Conservation (phyloP, 2,888 invertebrate species). For the Sinotaia quadrata region DNA sequence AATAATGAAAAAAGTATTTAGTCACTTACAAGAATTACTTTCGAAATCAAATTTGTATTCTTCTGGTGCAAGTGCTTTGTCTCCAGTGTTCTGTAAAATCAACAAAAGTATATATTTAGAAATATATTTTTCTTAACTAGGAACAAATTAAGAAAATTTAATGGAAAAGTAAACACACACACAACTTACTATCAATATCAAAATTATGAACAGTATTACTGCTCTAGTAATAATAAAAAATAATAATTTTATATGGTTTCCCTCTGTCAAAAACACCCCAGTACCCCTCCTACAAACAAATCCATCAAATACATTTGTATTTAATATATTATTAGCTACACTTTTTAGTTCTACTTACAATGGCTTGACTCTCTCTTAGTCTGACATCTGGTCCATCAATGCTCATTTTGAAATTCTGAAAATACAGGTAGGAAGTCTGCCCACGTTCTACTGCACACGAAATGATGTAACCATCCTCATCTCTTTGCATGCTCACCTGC, state of each 20-base stretch:
- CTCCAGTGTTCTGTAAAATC: constrained; percentile 2
- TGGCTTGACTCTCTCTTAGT: constrained; percentile 12
- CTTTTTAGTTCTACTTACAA: constrained; percentile 15
- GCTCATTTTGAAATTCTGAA: constrained; percentile 37
- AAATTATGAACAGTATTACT: neutral
- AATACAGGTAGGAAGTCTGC: constrained; percentile 37
- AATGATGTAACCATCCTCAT: constrained; percentile 20
- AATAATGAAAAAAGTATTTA: neutral
- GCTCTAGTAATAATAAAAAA: neutral
- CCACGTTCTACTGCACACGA: constrained; percentile 38
- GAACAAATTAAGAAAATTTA: neutral
- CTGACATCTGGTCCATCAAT: constrained; percentile 32
- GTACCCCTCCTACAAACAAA: neutral
- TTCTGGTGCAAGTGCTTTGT: neutral
- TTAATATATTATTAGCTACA: neutral
- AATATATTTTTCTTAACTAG: neutral
- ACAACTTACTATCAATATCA: neutral
- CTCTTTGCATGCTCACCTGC: constrained; percentile 21
- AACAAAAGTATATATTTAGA: neutral
- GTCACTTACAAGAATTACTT: constrained; percentile 1
- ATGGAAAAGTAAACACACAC: too few relatives aligned
- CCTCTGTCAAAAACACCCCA: neutral
- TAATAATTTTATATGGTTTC: neutral
- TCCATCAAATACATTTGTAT: neutral
- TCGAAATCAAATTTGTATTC: neutral